Conservation (phyloP, 2,113 vertebrate species). For the Rhipidura dahli region DNA sequence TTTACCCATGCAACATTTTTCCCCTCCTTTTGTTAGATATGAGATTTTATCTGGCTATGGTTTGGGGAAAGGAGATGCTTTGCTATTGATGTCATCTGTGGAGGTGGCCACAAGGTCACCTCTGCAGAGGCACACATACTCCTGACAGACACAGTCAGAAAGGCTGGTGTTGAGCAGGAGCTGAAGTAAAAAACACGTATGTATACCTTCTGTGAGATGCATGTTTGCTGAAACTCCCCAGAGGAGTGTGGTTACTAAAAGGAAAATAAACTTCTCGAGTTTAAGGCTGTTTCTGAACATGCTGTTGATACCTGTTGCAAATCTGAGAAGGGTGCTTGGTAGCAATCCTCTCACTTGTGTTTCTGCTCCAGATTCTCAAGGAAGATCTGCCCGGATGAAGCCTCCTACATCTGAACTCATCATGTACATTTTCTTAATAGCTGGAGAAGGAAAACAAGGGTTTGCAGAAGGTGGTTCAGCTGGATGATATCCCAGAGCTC, state of each 20-base stretch:
- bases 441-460: not conserved
- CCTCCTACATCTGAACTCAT: not conserved
- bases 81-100: not conserved
- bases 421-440: not conserved
- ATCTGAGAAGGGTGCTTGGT: not conserved
- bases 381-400: not conserved
- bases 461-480: not conserved
- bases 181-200: not conserved
- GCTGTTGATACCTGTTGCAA: not conserved
- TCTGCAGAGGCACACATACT: not conserved
- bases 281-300: not conserved
- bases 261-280: not conserved
- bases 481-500: rapidly evolving
- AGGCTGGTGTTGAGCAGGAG: not conserved
- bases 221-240: not conserved
- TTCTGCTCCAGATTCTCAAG: not conserved
- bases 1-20: not conserved
- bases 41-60: not conserved
- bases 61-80: not conserved
- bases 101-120: not conserved
- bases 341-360: not conserved
- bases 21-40: not conserved
- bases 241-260: not conserved
- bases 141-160: not conserved
- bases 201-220: not conserved